Evolutionary conservation across 2,797 vertebrate genomes (phyloP), one percentile per base, ranked within the genome.

Genomic region (Crocodylus rhombifer): DNA sequence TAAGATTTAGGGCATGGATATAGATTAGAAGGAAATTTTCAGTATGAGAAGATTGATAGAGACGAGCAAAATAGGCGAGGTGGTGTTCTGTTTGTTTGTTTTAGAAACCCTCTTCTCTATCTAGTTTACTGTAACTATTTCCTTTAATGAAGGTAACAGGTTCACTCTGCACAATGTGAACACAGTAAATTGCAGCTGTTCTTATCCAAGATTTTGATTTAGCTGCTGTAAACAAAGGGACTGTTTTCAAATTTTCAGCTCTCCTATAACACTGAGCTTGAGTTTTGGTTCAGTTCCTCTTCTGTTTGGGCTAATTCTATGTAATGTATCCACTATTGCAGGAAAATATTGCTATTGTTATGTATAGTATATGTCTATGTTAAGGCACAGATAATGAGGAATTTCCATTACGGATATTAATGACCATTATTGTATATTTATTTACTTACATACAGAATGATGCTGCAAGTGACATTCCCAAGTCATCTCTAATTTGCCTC

Each of bases 401-500:
- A 3, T 17, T 55, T 28, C 25, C 5, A 6, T 93, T 77, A 79
- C 71, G 58, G 64, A 63, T 30, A 21, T 95, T 94, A 75, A 90
- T 90, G 73, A 78, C 58, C 21, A 7, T 80, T 93, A 75, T 14
- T 93, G 80, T 62, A 88, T 90, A 4, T 94, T 94, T 93, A 80
- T 86, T 21, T 82, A 75, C 80, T 96, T 75, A 75, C 58, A 86
- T 89, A 78, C 56, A 74, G 88, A 90, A 87, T 3, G 90, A 60
- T 91, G 81, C 80, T 89, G 77, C 64, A 95, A 91, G 82, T 96
- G 76, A 90, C 23, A 84, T 97, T 94, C 75, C 33, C 95, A 94
- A 90, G 88, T 96, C 93, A 87, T 87, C 67, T 94, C 86, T 65
- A 51, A 94, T 96, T 96, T 97, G 86, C 67, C 55, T 92, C 89